These are phyloP conservation scores for Enteromius mattozi DNA, from an alignment of 2,797 vertebrate species.

Conservation along the genomic window DNA sequence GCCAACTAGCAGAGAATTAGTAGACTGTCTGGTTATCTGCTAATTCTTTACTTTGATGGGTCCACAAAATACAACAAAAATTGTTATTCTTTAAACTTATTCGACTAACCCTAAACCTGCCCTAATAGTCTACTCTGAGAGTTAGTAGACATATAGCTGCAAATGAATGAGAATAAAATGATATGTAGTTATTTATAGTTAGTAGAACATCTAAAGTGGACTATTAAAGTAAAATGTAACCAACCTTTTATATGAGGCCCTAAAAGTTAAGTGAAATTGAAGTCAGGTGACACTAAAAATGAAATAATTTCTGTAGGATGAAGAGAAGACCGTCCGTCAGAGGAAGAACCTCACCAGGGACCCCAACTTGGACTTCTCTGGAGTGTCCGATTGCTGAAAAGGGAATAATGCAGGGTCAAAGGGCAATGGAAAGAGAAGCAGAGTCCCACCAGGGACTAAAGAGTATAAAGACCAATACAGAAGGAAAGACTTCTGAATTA, in stretches of 20 bases:
- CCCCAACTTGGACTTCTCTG: conserved; percentile 73
- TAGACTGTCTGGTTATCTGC: too few species aligned
- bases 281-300: not conserved
- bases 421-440: conserved; percentile 26
- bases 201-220: too few species aligned
- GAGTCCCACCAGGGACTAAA: not conserved
- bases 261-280: not conserved
- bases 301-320: conserved; percentile 68
- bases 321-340: conserved; percentile 78
- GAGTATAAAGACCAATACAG: not conserved
- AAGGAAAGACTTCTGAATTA: conserved; percentile 17
- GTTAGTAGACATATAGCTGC: too few species aligned
- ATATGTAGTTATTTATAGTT: too few species aligned
- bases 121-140: too few species aligned
- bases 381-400: conserved; percentile 80
- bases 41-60: too few species aligned
- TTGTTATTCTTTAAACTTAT: too few species aligned
- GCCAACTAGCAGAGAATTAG: too few species aligned
- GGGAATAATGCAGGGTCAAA: conserved; percentile 31
- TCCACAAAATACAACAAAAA: too few species aligned
- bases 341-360: conserved; percentile 74
- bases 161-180: too few species aligned
- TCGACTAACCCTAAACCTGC: too few species aligned
- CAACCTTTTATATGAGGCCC: not conserved
- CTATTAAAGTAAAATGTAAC: too few species aligned